phyloP scores from a whole-genome alignment of 2,797 vertebrate species.

The Amblyopsis hoosieri region DNA sequence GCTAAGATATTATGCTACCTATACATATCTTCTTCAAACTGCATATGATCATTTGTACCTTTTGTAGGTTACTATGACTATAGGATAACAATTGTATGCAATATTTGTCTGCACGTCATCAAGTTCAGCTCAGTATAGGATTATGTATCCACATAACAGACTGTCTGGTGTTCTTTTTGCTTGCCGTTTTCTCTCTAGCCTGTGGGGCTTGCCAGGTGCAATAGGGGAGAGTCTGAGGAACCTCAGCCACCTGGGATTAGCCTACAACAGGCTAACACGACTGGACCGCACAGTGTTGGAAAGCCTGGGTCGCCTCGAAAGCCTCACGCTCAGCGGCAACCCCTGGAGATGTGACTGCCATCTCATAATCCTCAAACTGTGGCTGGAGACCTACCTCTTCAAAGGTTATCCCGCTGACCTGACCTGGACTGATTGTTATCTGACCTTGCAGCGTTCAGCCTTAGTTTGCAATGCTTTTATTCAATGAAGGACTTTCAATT shows the following conservation, averaged over 20 bases:
- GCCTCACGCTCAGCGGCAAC: slow-evolving; percentile 86
- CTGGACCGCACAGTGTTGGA: slow-evolving; percentile 87
- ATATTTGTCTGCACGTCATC: neutral
- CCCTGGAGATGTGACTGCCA: slow-evolving; percentile 95
- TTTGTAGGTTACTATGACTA: no score
- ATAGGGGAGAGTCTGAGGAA: slow-evolving; percentile 86
- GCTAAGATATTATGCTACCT: no score
- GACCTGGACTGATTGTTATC: neutral
- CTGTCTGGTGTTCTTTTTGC: slow-evolving; percentile 3
- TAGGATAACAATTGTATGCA: no score
- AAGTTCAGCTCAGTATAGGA: neutral
- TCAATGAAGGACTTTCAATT: slow-evolving; percentile 15
- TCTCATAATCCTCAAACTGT: slow-evolving; percentile 91
- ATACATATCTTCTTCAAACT: no score
- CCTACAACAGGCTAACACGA: slow-evolving; percentile 86
- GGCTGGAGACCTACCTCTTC: slow-evolving; percentile 94
- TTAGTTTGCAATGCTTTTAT: neutral
- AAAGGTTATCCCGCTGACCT: slow-evolving; percentile 81
- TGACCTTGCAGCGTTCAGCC: neutral
- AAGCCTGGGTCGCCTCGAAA: slow-evolving; percentile 83
- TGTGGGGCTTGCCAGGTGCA: slow-evolving; percentile 82
- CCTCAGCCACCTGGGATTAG: slow-evolving; percentile 86
- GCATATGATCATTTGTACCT: no score
- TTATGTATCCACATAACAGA: neutral
- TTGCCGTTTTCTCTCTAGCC: slow-evolving; percentile 43